Evolutionary conservation across 2,797 vertebrate species (phyloP), one percentile per base, ranked within the genome.

Genomic region (Sylvia borin): DNA sequence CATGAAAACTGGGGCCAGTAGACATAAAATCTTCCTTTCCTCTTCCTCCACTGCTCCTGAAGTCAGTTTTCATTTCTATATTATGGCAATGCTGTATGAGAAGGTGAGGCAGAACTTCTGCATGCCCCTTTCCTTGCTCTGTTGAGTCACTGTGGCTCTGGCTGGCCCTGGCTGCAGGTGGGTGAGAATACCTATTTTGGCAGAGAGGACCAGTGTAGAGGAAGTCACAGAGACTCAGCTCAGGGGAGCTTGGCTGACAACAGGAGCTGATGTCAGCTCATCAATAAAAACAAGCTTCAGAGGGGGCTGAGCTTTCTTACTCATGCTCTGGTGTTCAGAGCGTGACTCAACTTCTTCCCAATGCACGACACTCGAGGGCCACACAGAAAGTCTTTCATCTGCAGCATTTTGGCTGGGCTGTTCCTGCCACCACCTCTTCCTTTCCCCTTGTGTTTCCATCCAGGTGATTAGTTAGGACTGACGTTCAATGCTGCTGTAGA

Each of bases 301-400:
- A 91, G 73, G 45, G 65, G 55, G 58, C 45, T 84, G 73, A 92
- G 74, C 61, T 64, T 83, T 83, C 91, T 94, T 94, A 96, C 79
- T 94, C 90, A 94, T 58, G 62, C 85, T 81, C 45, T 82, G 34
- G 40, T 57, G 62, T 76, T 94, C 80, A 55, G 79, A 93, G 76
- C 25, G 11, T 94, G 95, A 96, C 85, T 97, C 91, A 94, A 65
- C 65, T 60, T 1, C 0, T 64, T 88, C 65, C 45, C 32, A 86
- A 34, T 0, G 24, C 64, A 62, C 5, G 13, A 74, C 65, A 36
- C 40, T 76, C 0, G 0, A 42, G 62, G 53, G 53, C 67, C 66
- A 64, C 31, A 26, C 0, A 0, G 29, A 66, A 92, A 68, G 16
- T 62, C 76, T 92, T 83, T 85, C 64, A 53, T 71, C 38, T 26